Percentiles rank a stretch among this genome's conserved stretches.
phyloP scores from a whole-genome alignment of 2,888 invertebrate species.

The Amitus sp. region DNA sequence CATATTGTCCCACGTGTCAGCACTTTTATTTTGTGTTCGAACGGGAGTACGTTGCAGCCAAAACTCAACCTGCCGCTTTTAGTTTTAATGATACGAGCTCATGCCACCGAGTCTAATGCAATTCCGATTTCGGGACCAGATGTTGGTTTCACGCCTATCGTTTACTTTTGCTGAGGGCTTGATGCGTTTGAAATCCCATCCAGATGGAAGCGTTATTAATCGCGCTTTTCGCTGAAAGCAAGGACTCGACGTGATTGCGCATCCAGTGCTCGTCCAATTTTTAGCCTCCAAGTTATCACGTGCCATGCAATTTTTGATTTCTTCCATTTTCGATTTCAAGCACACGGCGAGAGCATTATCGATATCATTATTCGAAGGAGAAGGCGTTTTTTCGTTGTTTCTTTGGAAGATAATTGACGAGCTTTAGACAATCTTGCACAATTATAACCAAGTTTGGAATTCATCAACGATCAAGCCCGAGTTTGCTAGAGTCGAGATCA shows the following conservation, averaged over 20 bases:
- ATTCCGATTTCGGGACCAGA: constrained; percentile 13
- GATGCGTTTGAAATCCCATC: constrained; percentile 3
- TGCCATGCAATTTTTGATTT: background rate
- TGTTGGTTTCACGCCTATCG: constrained; percentile 12
- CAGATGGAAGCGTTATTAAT: constrained; percentile 1
- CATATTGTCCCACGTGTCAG: constrained; percentile 41
- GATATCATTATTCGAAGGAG: too few species aligned
- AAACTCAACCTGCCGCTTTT: constrained; percentile 19
- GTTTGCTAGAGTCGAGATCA: constrained; percentile 1
- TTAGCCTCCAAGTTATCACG: background rate
- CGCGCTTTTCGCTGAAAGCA: background rate
- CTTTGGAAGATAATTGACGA: background rate
- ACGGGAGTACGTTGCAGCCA: too few species aligned
- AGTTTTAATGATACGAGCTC: constrained; percentile 18
- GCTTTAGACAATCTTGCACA: background rate
- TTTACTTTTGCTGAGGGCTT: constrained; percentile 15
- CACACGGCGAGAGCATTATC: too few species aligned
- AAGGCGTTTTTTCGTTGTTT: background rate
- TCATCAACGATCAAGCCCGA: constrained; percentile 1
- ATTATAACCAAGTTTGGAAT: background rate
- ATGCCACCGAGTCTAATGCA: constrained; percentile 19
- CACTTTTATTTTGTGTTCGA: too few species aligned
- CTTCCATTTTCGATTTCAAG: background rate
- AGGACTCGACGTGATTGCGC: background rate
- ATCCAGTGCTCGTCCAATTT: background rate